These are phyloP conservation scores for Scaptomyza tumidula DNA, from an alignment of 2,888 invertebrate species.

Conservation along the genomic window DNA sequence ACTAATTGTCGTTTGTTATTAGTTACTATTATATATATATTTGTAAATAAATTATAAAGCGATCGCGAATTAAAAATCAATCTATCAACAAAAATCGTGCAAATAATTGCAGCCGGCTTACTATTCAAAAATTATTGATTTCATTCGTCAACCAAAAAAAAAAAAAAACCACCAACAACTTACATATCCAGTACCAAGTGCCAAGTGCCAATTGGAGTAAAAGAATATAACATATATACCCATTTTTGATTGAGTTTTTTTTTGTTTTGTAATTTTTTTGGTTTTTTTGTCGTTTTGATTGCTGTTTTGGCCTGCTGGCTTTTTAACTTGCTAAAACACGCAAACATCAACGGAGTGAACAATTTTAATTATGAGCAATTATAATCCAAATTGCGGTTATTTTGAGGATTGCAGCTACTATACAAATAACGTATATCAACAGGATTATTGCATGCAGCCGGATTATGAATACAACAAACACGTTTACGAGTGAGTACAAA, in stretches of 20 bases:
- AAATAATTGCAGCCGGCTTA: conserved; percentile 61
- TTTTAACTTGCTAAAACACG: conserved; percentile 31
- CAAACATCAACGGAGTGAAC: conserved; percentile 34
- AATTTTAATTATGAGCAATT: conserved; percentile 81
- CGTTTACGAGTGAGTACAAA: conserved; percentile 82
- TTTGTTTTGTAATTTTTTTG: conserved; percentile 3
- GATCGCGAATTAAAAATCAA: conserved; percentile 76
- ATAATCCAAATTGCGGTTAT: conserved; percentile 84
- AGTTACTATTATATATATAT: conserved; percentile 32
- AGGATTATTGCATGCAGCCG: conserved; percentile 83
- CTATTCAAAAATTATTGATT: conserved; percentile 50
- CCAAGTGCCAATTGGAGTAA: conserved; percentile 2
- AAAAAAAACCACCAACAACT: background rate
- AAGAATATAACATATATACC: conserved; percentile 1
- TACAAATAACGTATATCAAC: conserved; percentile 82
- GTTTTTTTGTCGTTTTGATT: conserved; percentile 8
- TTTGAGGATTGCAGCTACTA: conserved; percentile 83
- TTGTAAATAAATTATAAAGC: conserved; percentile 74
- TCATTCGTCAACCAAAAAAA: conserved; percentile 42
- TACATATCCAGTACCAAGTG: conserved; percentile 14
- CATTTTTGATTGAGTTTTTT: background rate
- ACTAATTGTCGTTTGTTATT: conserved; percentile 29
- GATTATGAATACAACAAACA: conserved; percentile 84
- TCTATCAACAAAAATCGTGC: conserved; percentile 51
- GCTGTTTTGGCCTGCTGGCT: conserved; percentile 5